Evolutionary conservation across 2,113 vertebrate species (phyloP), one percentile per base, ranked within the genome.

Genomic region (Arothron firmamentum): DNA sequence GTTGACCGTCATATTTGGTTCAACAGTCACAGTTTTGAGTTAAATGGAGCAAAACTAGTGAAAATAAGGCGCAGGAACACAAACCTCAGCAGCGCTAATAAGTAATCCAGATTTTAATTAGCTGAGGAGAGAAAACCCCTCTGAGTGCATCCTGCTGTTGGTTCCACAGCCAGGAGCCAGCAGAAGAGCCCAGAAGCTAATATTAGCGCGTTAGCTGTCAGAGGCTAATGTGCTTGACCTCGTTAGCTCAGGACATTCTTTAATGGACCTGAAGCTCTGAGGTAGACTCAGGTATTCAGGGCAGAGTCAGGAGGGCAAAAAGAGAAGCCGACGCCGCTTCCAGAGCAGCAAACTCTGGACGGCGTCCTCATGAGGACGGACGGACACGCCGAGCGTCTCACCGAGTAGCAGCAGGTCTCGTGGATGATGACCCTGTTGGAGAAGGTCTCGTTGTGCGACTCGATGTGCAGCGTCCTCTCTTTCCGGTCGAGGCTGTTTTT

Each of bases 401-500:
- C 96, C 17, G 93, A 94, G 85, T 99, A 98, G 87, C 92, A 94
- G 91, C 96, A 99, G 73, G 92, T 91, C 72, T 98, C 96, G 0
- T 92, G 92, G 78, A 99, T 94, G 75, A 98, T 92, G 81, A 99
- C 94, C 62, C 96, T 90, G 65, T 92, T 99, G 51, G 94, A 94
- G 74, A 99, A 99, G 3, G 94, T 98, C 78, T 99, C 96, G 13
- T 99, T 99, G 38, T 95, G 91, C 20, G 95, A 96, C 83, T 98
- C 96, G 16, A 98, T 98, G 65, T 96, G 93, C 77, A 99, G 85
- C 18, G 95, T 98, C 38, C 96, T 93, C 21, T 99, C 96, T 59
- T 88, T 89, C 52, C 89, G 88, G 81, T 97, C 95, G 83, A 99
- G 87, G 0, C 93, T 93, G 86, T 98, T 99, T 78, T 94, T 97